phyloP scores from a whole-genome alignment of 1,140 invertebrate genomes.

The Dinoponera quadriceps region DNA sequence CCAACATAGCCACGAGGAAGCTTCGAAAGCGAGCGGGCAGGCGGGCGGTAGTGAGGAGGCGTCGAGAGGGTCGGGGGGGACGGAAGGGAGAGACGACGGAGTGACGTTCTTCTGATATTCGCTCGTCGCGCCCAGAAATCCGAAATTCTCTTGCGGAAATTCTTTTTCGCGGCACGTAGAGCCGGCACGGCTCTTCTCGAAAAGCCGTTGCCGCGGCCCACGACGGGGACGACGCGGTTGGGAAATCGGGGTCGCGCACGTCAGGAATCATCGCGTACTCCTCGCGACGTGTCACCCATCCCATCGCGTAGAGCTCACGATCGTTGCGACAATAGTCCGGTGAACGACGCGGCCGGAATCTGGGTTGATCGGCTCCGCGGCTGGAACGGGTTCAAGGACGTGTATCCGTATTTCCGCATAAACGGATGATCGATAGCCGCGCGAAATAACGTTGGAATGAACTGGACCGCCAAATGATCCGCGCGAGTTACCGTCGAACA shows the following conservation, averaged over 20 bases:
- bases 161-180: conserved; percentile 74
- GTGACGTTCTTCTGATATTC: conserved; percentile 62
- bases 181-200: conserved; percentile 58
- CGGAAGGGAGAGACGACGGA: conserved; percentile 7
- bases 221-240: conserved; percentile 50
- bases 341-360: conserved; percentile 10
- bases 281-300: conserved; percentile 55
- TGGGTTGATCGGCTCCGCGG: conserved; percentile 27
- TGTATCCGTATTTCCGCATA: conserved; percentile 2
- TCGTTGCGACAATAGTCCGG: conserved; percentile 11
- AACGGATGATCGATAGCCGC: conserved; percentile 18
- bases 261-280: conserved; percentile 53
- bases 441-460: not conserved
- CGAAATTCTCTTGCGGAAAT: conserved; percentile 71
- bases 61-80: conserved; percentile 7
- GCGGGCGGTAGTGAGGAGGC: not conserved
- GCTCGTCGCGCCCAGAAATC: conserved; percentile 72
- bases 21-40: not conserved
- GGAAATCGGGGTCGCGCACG: conserved; percentile 65
- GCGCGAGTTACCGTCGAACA: not conserved
- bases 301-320: conserved; percentile 21
- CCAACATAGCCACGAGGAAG: conserved; percentile 41
- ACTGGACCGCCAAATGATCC: too few relatives aligned
- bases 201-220: conserved; percentile 58
- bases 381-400: conserved; percentile 48